phyloP scores from a whole-genome alignment of 2,888 invertebrate species.

The Rotaria sp. region DNA sequence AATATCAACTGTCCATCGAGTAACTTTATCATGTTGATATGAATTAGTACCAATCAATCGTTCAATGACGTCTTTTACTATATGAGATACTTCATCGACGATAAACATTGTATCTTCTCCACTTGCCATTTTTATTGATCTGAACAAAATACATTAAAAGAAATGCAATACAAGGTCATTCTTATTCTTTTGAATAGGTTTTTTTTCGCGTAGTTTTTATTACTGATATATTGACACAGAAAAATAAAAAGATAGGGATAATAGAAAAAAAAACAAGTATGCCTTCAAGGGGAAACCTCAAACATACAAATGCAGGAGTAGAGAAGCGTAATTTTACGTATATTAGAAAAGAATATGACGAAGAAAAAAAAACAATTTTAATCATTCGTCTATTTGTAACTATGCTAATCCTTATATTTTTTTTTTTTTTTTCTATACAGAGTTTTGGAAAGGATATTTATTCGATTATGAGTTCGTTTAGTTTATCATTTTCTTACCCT shows the following conservation, averaged over 20 bases:
- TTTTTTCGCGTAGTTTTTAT: not conserved
- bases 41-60: constrained; percentile 24
- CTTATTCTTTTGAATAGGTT: not conserved
- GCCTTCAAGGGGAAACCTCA: not conserved
- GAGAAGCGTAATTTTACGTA: not conserved
- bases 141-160: not conserved
- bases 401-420: too few species aligned
- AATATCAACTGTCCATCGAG: constrained; percentile 91
- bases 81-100: constrained; percentile 33
- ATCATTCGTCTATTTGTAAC: too few species aligned
- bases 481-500: not conserved
- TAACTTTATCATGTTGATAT: constrained; percentile 94
- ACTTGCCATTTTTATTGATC: not conserved
- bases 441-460: too few species aligned
- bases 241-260: not conserved
- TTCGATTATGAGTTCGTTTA: too few species aligned
- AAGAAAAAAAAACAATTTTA: too few species aligned
- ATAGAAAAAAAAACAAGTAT: not conserved
- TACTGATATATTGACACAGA: not conserved
- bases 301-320: not conserved
- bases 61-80: constrained; percentile 35
- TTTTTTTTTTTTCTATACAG: too few species aligned
- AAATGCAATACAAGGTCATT: not conserved
- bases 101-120: not conserved
- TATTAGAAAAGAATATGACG: not conserved